Base-by-base conservation (phyloP, 2,113 vertebrate genomes). In the Ondatra zibethicus region DNA sequence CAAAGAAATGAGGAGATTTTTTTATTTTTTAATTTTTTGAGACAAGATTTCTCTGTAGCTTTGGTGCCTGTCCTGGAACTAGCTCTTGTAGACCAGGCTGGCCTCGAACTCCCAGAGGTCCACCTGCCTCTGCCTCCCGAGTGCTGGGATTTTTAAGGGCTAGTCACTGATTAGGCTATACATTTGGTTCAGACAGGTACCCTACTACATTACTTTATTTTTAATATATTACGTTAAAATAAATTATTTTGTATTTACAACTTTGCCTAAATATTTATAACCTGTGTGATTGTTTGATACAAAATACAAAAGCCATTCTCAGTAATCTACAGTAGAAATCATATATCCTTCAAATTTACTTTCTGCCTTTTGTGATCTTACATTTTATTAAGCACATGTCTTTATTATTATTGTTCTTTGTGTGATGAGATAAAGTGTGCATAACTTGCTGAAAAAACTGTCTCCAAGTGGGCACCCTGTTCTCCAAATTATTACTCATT, bases 201-300 rank as follows among this genome's bases (percentile, higher is more conserved):
- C 4, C 17, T 63, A 63, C 21, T 63, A 63, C 21, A 58, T 58
- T 58, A 21, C 17, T 58, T 58, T 58, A 58, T 58, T 58, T 6
- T 33, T 89, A 58, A 91, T 91, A 66, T 94, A 94, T 94, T 91
- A 94, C 21, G 33, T 63, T 72, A 78, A 89, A 82, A 91, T 16
- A 92, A 89, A 78, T 73, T 10, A 58, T 73, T 31, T 63, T 96
- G 36, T 78, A 6, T 29, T 89, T 95, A 92, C 0, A 96, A 65
- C 8, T 92, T 81, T 94, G 39, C 55, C 66, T 88, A 95, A 72
- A 80, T 45, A 92, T 86, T 81, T 84, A 94, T 4, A 96, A 80
- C 70, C 8, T 65, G 47, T 76, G 75, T 80, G 86, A 87, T 72
- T 77, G 14, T 63, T 77, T 75, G 25, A 91, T 58, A 50, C 10